Percentiles rank a stretch among this genome's conserved stretches.
Evolutionary conservation across 2,113 vertebrate genomes (phyloP).

Genomic region (Sialia sialis): DNA sequence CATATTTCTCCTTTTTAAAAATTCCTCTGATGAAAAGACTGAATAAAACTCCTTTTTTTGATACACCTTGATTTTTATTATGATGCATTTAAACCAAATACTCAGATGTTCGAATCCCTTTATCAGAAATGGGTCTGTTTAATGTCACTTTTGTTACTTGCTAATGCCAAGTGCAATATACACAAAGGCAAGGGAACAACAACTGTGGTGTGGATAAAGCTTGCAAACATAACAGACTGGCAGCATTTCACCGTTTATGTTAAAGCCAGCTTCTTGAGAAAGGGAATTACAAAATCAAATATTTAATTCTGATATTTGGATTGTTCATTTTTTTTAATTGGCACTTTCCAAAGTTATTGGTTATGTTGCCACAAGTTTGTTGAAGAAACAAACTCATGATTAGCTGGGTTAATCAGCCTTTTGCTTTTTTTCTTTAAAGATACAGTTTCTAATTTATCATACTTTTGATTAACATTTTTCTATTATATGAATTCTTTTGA

Average conservation of each 20-base stretch:
- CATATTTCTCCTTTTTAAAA: not conserved
- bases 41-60: not conserved
- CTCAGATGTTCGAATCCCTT: conserved; percentile 9
- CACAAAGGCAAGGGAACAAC: conserved; percentile 40
- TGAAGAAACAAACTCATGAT: too few relatives aligned
- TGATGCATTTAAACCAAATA: not conserved
- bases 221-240: conserved; percentile 46
- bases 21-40: not conserved
- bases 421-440: conserved; percentile 52
- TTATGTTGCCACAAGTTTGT: conserved; percentile 35
- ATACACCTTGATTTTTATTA: conserved; percentile 13
- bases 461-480: not conserved
- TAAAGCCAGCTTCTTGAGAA: conserved; percentile 69
- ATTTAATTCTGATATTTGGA: conserved; percentile 44
- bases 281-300: conserved; percentile 70
- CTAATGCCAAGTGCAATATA: conserved; percentile 54
- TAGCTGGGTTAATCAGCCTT: conserved; percentile 54
- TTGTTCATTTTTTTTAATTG: conserved; percentile 68
- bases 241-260: conserved; percentile 67
- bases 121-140: conserved; percentile 36
- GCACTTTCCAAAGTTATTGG: conserved; percentile 44
- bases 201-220: conserved; percentile 27
- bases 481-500: not conserved
- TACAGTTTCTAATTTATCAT: not conserved
- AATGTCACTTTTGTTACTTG: conserved; percentile 52